These are phyloP conservation scores for Aythya fuligula DNA, from an alignment of 2,797 vertebrate genomes.

Conservation along the genomic window DNA sequence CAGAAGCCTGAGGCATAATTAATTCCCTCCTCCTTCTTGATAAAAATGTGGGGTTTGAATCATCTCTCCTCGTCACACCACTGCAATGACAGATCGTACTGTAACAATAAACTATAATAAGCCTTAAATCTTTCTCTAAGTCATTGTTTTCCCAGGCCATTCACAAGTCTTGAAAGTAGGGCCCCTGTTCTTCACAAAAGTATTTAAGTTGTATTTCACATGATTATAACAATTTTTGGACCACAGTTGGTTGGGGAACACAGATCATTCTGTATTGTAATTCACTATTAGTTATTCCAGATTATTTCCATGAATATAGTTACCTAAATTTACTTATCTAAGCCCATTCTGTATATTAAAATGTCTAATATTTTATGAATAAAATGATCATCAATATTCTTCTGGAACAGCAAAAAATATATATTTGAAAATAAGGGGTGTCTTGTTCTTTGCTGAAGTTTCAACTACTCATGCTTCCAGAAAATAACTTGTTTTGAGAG, in stretches of 20 bases:
- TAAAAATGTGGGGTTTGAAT: not conserved
- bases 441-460: not conserved
- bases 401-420: not conserved
- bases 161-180: not conserved
- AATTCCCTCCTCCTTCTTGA: not conserved
- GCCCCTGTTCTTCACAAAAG: not conserved
- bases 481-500: not conserved
- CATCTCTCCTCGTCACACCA: not conserved
- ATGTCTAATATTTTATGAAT: not conserved
- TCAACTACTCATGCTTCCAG: not conserved
- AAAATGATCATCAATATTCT: not conserved
- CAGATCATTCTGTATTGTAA: not conserved
- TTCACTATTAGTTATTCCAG: not conserved
- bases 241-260: not conserved
- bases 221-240: not conserved
- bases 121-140: not conserved
- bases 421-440: not conserved
- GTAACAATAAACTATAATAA: not conserved
- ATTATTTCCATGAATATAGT: not conserved
- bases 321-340: not conserved
- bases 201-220: not conserved
- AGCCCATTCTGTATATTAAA: not conserved
- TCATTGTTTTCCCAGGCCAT: not conserved
- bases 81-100: not conserved
- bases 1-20: not conserved